phyloP scores from a whole-genome alignment of 2,888 invertebrate species.

The Flexamia atlantica region DNA sequence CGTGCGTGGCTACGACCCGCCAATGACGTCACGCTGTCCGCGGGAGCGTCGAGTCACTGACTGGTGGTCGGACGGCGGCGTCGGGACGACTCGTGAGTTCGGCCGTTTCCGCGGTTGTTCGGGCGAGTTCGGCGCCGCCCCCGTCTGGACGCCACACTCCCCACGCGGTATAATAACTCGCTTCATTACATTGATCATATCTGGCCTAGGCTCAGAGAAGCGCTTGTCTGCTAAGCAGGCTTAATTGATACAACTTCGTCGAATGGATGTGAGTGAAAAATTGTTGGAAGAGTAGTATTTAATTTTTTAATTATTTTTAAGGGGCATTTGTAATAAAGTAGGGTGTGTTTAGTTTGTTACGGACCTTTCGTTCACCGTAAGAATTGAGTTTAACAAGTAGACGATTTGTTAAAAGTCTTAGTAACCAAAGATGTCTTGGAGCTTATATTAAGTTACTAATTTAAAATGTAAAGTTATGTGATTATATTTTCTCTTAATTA shows the following conservation, averaged over 20 bases:
- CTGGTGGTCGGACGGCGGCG: slow-evolving; percentile 46
- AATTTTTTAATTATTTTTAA: too few relatives aligned
- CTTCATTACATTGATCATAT: slow-evolving; percentile 57
- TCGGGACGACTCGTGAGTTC: slow-evolving; percentile 31
- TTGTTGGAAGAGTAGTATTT: too few relatives aligned
- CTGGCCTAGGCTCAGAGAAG: slow-evolving; percentile 29
- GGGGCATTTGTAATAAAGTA: too few relatives aligned
- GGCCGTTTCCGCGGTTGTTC: slow-evolving; percentile 17
- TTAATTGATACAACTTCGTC: neutral
- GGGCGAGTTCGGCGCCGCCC: neutral
- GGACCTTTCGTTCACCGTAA: too few relatives aligned
- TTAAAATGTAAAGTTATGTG: too few relatives aligned
- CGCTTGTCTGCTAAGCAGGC: neutral
- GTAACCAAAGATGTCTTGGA: too few relatives aligned
- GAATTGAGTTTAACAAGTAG: too few relatives aligned
- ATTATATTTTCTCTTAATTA: too few relatives aligned
- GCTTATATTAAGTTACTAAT: too few relatives aligned
- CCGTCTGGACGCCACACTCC: slow-evolving; percentile 5
- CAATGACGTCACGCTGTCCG: neutral
- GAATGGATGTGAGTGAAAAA: neutral
- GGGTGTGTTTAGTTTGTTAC: too few relatives aligned
- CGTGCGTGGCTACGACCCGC: neutral
- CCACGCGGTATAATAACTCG: slow-evolving; percentile 18
- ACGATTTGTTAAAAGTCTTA: too few relatives aligned
- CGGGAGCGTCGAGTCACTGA: slow-evolving; percentile 45